Base-by-base conservation (phyloP, 2,888 invertebrate species). In the Pyrocoelia pectoralis region DNA sequence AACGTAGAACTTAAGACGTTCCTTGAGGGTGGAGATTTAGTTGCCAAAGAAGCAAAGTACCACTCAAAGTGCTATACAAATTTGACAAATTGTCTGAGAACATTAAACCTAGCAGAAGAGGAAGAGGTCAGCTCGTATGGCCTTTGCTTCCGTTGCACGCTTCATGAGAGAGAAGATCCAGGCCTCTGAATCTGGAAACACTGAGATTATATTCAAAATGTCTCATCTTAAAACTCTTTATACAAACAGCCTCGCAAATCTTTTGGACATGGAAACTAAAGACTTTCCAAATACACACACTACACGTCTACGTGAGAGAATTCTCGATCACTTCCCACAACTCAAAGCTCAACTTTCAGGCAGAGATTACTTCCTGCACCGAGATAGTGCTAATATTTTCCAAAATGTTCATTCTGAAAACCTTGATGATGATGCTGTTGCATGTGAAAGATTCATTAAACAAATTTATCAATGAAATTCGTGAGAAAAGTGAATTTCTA, bases 1-100 rank as follows among this genome's bases (percentile, higher is more conserved):
- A 50, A 50, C 50, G 28, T 50, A 17, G 28, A 50, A 52, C 51
- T 33, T 52, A 38, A 52, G 33, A 33, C 38, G 14, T 52, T 52
- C 10, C 33, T 52, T 3, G 51, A 52, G 18, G 29, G 51, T 52
- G 38, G 51, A 17, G 29, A 29, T 52, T 14, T 52, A 52, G 33
- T 52, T 52, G 51, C 51, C 51, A 52, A 52, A 52, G 51, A 52
- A 52, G 51, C 33, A 52, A 38, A 33, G 51, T 52, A 49, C 49
- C 49, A 24, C 24, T 24, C 24, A 8, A 24, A 24, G 24, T 24
- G 24, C 24, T 24, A 24, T 24, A 24, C 24, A 24, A 24, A 24
- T 24, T 8, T 24, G 8, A 24, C 24, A 24, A 24, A 24, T 24
- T 24, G 24, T 24, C 24, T 24, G 24, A 24, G 24, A 8, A 49